A percentile compares a stretch with the other conserved stretches of the same genome.
Conservation (phyloP, 2,797 vertebrate genomes). For the Myotis planiceps region DNA sequence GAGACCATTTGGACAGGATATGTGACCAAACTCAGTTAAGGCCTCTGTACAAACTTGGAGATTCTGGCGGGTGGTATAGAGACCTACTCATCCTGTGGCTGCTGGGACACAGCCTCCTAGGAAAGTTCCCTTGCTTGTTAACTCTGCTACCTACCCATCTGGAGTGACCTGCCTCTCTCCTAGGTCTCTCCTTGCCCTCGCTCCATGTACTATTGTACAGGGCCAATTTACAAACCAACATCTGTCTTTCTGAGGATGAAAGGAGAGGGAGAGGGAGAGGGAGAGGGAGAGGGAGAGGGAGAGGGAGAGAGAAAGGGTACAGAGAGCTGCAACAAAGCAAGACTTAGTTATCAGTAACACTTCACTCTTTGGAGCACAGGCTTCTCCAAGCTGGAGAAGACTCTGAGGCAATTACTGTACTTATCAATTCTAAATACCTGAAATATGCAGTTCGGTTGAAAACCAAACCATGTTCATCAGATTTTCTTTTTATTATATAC, state of each 20-base stretch:
- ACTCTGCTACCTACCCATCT: neutral
- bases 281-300: no score
- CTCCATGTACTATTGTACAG: accelerated
- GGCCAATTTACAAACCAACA: neutral
- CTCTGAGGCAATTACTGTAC: neutral
- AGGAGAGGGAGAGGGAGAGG: neutral
- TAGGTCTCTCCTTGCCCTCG: neutral
- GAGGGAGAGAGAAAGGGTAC: neutral
- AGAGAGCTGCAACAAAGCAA: neutral
- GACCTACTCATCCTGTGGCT: neutral
- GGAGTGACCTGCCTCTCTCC: neutral
- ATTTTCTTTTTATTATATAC: neutral
- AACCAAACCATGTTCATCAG: neutral
- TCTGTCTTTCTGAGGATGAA: neutral
- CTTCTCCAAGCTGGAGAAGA: neutral
- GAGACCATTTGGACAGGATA: neutral
- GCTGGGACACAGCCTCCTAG: neutral
- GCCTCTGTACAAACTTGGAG: neutral
- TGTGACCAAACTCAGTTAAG: neutral
- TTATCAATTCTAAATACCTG: neutral
- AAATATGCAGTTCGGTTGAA: neutral
- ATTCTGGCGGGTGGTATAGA: neutral
- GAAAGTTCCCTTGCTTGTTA: neutral
- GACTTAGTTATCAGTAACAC: neutral
- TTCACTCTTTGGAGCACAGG: neutral